These are phyloP conservation scores for Pedetes capensis DNA, from an alignment of 2,113 vertebrate species.

Conservation along the genomic window DNA sequence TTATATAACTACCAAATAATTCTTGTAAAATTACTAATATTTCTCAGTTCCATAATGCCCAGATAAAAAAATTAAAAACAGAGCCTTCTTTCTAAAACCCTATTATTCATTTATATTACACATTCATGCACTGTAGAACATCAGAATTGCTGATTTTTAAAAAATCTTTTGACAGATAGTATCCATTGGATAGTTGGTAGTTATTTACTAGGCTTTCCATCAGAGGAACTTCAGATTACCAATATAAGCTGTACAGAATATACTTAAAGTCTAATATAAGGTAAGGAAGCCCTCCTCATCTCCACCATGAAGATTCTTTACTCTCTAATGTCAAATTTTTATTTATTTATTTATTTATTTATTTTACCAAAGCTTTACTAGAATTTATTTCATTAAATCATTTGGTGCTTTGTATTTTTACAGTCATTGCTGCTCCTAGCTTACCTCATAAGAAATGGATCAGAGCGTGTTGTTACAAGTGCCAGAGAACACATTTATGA, in stretches of 20 bases:
- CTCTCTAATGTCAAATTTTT: constrained; percentile 48
- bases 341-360: constrained; percentile 52
- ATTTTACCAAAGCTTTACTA: constrained; percentile 40
- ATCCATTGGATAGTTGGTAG: neutral
- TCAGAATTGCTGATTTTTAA: neutral
- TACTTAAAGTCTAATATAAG: neutral
- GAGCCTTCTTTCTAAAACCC: neutral
- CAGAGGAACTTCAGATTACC: constrained; percentile 25
- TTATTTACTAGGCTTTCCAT: constrained; percentile 12
- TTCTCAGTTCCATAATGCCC: neutral
- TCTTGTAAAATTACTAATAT: neutral
- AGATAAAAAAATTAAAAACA: constrained; percentile 7
- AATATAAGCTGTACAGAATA: neutral
- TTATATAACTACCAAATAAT: neutral
- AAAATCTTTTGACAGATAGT: neutral
- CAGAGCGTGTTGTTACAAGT: constrained; percentile 98
- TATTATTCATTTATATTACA: neutral
- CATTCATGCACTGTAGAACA: neutral
- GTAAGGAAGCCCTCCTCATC: neutral
- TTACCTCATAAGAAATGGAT: constrained; percentile 98
- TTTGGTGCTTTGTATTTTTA: constrained; percentile 85
- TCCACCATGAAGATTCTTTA: neutral
- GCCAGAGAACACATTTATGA: constrained; percentile 99
- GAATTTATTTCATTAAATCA: constrained; percentile 83
- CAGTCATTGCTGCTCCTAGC: constrained; percentile 96